Conservation (phyloP, 2,888 invertebrate genomes). For the Colletes collaris region DNA sequence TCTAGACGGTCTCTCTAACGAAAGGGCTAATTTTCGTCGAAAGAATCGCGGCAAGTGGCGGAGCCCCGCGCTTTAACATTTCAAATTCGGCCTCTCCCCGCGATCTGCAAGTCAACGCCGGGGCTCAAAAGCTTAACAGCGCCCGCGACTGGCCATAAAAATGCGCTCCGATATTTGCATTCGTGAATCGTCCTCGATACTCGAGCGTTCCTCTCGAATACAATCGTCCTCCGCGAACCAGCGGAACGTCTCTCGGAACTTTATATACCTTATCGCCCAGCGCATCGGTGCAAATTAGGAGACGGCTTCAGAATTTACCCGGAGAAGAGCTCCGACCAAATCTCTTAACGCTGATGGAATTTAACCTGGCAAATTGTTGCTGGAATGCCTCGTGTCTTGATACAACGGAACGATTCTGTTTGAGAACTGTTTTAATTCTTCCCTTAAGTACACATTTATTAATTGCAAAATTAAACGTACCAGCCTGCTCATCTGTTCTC, state of each 20-base stretch:
- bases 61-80: constrained; percentile 59
- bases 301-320: too few relatives aligned
- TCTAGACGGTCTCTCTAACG: not conserved
- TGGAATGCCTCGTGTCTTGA: too few relatives aligned
- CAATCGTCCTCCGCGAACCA: constrained; percentile 7
- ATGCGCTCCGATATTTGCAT: constrained; percentile 64
- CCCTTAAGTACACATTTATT: too few relatives aligned
- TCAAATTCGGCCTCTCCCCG: constrained; percentile 50
- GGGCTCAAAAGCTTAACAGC: constrained; percentile 63
- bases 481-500: too few relatives aligned
- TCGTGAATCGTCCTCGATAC: constrained; percentile 62
- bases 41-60: constrained; percentile 29
- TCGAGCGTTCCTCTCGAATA: constrained; percentile 17
- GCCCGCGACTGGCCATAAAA: constrained; percentile 56
- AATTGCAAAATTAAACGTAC: too few relatives aligned
- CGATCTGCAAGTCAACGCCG: constrained; percentile 65
- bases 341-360: too few relatives aligned
- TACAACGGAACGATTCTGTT: too few relatives aligned
- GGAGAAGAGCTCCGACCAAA: too few relatives aligned
- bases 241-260: constrained; percentile 23
- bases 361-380: too few relatives aligned
- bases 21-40: constrained; percentile 38
- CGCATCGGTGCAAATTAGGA: too few relatives aligned
- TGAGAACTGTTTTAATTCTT: too few relatives aligned
- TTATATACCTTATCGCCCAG: too few relatives aligned